A percentile compares a stretch with the other conserved stretches of the same genome.
Evolutionary conservation across 2,113 vertebrate genomes (phyloP).

Genomic region (Pedetes capensis): DNA sequence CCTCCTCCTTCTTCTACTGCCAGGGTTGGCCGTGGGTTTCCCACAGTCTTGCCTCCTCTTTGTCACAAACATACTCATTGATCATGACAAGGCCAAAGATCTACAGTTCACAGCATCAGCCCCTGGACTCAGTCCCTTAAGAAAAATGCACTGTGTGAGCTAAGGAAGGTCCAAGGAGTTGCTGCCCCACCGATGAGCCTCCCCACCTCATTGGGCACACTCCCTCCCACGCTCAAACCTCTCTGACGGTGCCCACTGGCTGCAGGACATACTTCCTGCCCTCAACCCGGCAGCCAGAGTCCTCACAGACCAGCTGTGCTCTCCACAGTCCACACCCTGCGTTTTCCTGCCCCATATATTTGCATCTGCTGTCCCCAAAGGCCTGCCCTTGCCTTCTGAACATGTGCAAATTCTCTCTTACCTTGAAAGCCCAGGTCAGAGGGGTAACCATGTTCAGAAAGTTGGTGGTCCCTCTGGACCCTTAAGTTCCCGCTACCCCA

Average conservation of each 20-base stretch:
- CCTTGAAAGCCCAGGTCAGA: neutral
- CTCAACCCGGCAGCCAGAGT: neutral
- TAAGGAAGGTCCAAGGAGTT: neutral
- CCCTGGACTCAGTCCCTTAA: neutral
- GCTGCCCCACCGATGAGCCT: neutral
- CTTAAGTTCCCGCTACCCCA: neutral
- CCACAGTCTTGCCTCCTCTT: neutral
- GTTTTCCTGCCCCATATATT: neutral
- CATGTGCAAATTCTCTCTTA: neutral
- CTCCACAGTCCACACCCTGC: neutral
- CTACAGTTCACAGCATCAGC: neutral
- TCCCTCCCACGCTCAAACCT: neutral
- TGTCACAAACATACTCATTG: neutral
- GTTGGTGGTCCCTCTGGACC: neutral
- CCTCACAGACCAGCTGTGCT: neutral
- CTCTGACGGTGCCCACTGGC: neutral
- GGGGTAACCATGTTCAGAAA: neutral
- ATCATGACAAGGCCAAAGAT: neutral
- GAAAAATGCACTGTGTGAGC: neutral
- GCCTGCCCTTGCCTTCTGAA: neutral
- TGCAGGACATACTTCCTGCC: neutral
- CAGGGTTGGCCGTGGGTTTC: neutral
- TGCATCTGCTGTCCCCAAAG: neutral
- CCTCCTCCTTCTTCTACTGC: neutral
- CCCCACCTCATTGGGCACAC: fast-evolving